Conservation (phyloP, 2,888 invertebrate species). For the Acanthosepion esculentum region DNA sequence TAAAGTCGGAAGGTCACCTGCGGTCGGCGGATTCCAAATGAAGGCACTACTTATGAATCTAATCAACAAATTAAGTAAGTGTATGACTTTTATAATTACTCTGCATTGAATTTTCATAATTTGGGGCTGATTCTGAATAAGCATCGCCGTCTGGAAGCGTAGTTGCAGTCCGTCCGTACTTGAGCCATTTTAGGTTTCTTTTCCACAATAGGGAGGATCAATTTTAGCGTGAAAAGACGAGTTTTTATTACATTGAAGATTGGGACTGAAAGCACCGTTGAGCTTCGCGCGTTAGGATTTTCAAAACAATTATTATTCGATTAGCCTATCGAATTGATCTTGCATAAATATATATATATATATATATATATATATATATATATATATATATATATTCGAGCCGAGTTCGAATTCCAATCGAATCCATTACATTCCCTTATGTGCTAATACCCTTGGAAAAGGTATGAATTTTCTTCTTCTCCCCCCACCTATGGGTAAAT, state of each 20-base stretch:
- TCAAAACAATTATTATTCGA: background rate
- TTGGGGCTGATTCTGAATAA: background rate
- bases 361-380: background rate
- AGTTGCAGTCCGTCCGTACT: fast-evolving
- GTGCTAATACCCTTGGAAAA: too few species aligned
- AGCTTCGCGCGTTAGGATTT: background rate
- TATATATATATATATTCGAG: too few species aligned
- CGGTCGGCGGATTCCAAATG: background rate
- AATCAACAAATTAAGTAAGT: background rate
- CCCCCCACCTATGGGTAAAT: too few species aligned
- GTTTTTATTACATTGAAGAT: background rate
- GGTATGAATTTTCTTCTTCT: too few species aligned
- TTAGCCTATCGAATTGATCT: too few species aligned
- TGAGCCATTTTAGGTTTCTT: background rate
- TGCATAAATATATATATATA: background rate
- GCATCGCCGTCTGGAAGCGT: background rate
- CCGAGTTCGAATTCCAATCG: too few species aligned
- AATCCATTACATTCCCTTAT: too few species aligned
- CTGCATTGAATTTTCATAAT: background rate
- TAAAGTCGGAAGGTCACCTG: background rate
- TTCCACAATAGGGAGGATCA: background rate
- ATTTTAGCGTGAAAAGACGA: background rate
- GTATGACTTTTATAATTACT: background rate
- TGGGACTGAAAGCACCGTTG: background rate
- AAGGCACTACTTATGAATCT: background rate